A percentile compares a stretch with the other conserved stretches of the same genome.
Conservation (phyloP, 2,113 vertebrate species). For the Myrmecobius fasciatus region DNA sequence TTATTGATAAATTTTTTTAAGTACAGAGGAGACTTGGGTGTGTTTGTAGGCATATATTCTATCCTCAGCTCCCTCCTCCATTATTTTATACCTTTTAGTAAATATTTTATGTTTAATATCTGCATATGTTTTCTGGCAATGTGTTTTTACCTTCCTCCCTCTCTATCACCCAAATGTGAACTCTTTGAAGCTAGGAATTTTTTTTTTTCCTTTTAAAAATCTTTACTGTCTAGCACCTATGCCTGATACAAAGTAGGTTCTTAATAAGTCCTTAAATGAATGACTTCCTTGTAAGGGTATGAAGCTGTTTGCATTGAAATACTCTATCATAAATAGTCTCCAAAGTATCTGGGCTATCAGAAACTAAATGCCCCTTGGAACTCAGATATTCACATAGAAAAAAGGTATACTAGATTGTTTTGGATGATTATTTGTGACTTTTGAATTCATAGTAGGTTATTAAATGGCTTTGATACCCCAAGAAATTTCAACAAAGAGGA, state of each 20-base stretch:
- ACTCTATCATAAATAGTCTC: not conserved
- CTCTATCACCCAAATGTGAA: not conserved
- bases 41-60: not conserved
- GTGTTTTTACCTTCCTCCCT: not conserved
- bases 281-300: not conserved
- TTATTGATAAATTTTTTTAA: not conserved
- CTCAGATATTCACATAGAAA: not conserved
- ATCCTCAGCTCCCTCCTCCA: not conserved
- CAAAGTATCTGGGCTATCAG: not conserved
- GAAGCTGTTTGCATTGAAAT: slow-evolving; percentile 32
- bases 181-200: not conserved
- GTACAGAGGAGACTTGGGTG: not conserved
- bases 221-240: not conserved
- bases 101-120: not conserved
- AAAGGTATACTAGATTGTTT: not conserved
- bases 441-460: not conserved
- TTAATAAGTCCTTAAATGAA: not conserved
- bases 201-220: not conserved
- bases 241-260: not conserved
- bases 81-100: not conserved
- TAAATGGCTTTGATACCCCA: not conserved
- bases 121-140: not conserved
- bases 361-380: not conserved
- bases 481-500: not conserved
- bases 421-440: not conserved